Evolutionary conservation across 2,888 invertebrate genomes (phyloP).

Genomic region (Stratiomys singularior): DNA sequence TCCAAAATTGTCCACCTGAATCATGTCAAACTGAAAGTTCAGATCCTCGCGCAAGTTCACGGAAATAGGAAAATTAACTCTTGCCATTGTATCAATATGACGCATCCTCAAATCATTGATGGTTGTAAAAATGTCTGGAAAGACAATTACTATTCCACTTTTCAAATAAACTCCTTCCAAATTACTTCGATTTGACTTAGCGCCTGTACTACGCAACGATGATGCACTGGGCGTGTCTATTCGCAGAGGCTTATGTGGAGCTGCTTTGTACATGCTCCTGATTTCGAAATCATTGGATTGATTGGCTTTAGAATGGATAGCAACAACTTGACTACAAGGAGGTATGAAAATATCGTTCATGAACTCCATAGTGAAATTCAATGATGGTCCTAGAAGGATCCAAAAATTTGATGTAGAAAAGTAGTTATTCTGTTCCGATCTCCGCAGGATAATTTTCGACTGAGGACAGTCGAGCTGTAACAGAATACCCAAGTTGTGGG

Average conservation of each 20-base stretch:
- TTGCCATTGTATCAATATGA: constrained; percentile 66
- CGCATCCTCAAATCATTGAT: constrained; percentile 62
- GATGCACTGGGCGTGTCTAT: constrained; percentile 52
- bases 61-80: constrained; percentile 64
- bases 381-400: constrained; percentile 56
- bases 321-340: constrained; percentile 55
- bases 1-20: constrained; percentile 67
- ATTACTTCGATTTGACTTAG: constrained; percentile 59
- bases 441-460: constrained; percentile 57
- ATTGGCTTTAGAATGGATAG: constrained; percentile 61
- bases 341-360: constrained; percentile 38
- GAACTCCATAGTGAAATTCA: background rate
- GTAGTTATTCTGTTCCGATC: constrained; percentile 59
- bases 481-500: constrained; percentile 60
- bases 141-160: constrained; percentile 62
- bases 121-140: constrained; percentile 62
- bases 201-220: constrained; percentile 57
- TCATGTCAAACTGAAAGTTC: constrained; percentile 65
- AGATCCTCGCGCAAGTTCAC: constrained; percentile 62
- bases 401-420: constrained; percentile 62
- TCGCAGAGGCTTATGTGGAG: constrained; percentile 56
- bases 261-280: constrained; percentile 61
- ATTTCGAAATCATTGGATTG: constrained; percentile 55
- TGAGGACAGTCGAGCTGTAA: constrained; percentile 57
- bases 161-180: constrained; percentile 61